phyloP scores from a whole-genome alignment of 2,797 vertebrate genomes.

The Gymnoscopelus microlampas region DNA sequence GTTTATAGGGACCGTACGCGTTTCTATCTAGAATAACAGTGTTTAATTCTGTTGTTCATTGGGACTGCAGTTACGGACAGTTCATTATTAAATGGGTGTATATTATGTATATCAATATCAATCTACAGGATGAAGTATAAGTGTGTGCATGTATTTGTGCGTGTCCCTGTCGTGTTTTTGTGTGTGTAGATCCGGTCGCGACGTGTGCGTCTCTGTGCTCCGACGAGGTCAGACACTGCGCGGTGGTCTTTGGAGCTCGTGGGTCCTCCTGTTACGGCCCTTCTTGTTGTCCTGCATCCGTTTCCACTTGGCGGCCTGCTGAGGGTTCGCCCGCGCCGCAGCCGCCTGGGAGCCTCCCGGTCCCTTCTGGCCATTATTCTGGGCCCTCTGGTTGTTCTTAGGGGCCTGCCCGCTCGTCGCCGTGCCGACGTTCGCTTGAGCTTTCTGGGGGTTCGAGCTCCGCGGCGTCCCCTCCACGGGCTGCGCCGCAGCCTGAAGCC shows the following conservation, averaged over 20 bases:
- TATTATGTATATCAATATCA: background rate
- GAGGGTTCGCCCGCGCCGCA: constrained; percentile 75
- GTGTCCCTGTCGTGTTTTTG: background rate
- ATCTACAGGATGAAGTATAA: background rate
- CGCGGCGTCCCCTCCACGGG: constrained; percentile 45
- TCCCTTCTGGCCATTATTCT: constrained; percentile 75
- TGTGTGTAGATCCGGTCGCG: constrained; percentile 38
- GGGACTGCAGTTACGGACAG: background rate
- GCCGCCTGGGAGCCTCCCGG: constrained; percentile 81
- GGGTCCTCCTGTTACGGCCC: constrained; percentile 98
- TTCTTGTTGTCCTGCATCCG: constrained; percentile 98
- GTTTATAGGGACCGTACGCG: too few species aligned
- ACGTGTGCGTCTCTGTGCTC: constrained; percentile 11
- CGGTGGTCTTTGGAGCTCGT: constrained; percentile 97
- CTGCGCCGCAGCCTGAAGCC: constrained; percentile 59
- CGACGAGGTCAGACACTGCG: constrained; percentile 88
- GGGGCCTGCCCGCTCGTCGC: constrained; percentile 47
- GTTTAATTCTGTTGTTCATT: background rate
- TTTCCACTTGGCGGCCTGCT: constrained; percentile 92
- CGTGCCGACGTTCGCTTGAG: constrained; percentile 43
- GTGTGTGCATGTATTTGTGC: constrained; percentile 27
- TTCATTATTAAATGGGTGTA: background rate
- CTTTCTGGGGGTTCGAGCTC: constrained; percentile 58
- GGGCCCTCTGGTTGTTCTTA: constrained; percentile 67
- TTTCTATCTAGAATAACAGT: too few species aligned